Conservation (phyloP, 1,140 invertebrate genomes). For the Archegozetes longisetosus region DNA sequence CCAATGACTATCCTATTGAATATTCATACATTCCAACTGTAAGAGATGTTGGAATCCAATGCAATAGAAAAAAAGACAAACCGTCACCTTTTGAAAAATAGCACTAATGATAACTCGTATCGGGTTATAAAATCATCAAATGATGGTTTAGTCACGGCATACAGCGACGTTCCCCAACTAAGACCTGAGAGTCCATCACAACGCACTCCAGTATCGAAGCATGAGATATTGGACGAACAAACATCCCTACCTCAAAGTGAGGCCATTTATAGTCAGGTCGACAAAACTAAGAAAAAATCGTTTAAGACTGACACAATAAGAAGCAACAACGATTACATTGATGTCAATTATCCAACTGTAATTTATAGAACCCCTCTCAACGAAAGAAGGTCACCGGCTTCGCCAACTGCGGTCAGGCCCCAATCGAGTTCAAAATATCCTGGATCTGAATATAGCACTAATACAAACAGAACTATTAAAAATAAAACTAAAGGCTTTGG, state of each 20-base stretch:
- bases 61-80: slow-evolving; percentile 3
- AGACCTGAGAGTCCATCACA: neutral
- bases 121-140: slow-evolving; percentile 11
- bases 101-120: neutral
- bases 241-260: neutral
- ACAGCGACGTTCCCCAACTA: slow-evolving; percentile 13
- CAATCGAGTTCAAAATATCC: neutral
- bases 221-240: neutral
- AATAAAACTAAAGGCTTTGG: slow-evolving; percentile 10
- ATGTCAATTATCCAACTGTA: neutral
- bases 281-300: slow-evolving; percentile 11
- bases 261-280: slow-evolving; percentile 17
- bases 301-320: neutral
- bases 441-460: neutral
- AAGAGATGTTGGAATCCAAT: slow-evolving; percentile 5
- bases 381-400: slow-evolving; percentile 1
- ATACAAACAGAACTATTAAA: neutral
- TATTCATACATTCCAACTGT: neutral
- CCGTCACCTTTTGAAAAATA: neutral
- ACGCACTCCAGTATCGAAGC: neutral
- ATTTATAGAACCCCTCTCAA: slow-evolving; percentile 9
- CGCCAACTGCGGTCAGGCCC: too few species aligned
- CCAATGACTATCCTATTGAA: neutral
- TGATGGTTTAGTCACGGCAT: slow-evolving; percentile 15
- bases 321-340: neutral